phyloP scores from a whole-genome alignment of 2,797 vertebrate species.

The Dromococcyx pavoninus region DNA sequence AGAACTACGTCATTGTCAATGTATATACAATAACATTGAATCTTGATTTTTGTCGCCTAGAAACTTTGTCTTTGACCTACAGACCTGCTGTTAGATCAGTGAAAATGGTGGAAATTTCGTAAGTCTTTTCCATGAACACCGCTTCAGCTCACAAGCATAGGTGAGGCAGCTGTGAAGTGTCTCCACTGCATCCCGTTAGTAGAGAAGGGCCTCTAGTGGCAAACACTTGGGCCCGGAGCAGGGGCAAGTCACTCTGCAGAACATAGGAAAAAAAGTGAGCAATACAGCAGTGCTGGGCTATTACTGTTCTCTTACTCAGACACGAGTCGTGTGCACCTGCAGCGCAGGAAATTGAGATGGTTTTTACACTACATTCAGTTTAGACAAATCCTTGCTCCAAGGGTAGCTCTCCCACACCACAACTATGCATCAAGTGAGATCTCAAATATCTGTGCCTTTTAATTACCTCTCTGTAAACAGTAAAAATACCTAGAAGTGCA shows the following conservation, averaged over 20 bases:
- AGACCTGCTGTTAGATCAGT: not conserved
- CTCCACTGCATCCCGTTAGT: rapidly evolving
- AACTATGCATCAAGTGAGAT: not conserved
- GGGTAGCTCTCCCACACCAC: not conserved
- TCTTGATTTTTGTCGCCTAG: not conserved
- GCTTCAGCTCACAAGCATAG: not conserved
- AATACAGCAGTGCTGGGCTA: not conserved
- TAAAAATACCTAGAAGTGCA: not conserved
- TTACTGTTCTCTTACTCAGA: not conserved
- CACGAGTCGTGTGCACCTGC: no score
- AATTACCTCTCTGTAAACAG: not conserved
- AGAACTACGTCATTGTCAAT: not conserved
- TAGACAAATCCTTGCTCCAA: not conserved
- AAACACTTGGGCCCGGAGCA: rapidly evolving
- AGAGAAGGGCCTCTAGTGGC: not conserved
- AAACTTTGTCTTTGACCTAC: not conserved
- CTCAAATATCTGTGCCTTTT: not conserved
- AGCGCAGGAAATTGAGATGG: not conserved
- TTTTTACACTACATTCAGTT: not conserved
- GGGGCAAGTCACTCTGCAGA: rapidly evolving
- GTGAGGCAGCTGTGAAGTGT: not conserved
- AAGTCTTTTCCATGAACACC: not conserved
- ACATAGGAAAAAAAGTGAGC: not conserved
- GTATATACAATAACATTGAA: not conserved
- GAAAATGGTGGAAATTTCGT: not conserved